Base-by-base conservation (phyloP, 2,113 vertebrate genomes). In the Cheirogaleus medius region DNA sequence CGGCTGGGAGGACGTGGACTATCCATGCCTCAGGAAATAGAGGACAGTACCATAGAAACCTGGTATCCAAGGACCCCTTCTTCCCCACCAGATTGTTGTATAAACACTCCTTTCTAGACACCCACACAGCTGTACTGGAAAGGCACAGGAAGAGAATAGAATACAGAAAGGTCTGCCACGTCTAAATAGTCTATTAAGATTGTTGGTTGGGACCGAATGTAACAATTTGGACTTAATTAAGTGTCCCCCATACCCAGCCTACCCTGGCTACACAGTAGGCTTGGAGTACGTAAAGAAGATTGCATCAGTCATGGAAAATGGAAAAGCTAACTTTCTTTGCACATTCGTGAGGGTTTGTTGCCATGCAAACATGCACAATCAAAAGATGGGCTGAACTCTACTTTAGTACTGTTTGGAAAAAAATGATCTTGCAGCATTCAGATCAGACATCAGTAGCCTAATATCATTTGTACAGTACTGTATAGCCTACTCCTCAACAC, bases 261-360 rank as follows among this genome's bases (percentile, higher is more conserved):
- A 8, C 29, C 63, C 25, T 84, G 52, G 60, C 29, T 29, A 52
- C 13, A 13, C 1, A 63, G 29, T 39, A 56, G 47, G 13, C 66
- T 52, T 80, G 49, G 13, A 64, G 14, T 83, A 4, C 4, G 52
- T 69, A 54, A 63, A 82, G 66, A 73, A 25, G 32, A 47, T 27
- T 18, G 3, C 23, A 64, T 90, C n/a, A 21, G 37, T 69, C 58
- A 44, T 47, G 25, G n/a, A 39, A 94, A 91, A 89, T 7, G 9
- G 37, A 54, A 91, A 66, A 71, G 58, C 87, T 95, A 15, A 66
- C 54, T 88, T 95, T 94, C 77, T 84, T 91, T 54, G 9, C 25
- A 66, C 18, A 15, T 64, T 66, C 88, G 58, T 89, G 63, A 94
- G 58, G 47, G n/a, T 44, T 58, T n/a, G 27, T 71, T 74, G 64